A percentile compares a stretch with the other conserved stretches of the same genome.
phyloP scores from a whole-genome alignment of 2,888 invertebrate species.

The Mechanitis mazaeus region DNA sequence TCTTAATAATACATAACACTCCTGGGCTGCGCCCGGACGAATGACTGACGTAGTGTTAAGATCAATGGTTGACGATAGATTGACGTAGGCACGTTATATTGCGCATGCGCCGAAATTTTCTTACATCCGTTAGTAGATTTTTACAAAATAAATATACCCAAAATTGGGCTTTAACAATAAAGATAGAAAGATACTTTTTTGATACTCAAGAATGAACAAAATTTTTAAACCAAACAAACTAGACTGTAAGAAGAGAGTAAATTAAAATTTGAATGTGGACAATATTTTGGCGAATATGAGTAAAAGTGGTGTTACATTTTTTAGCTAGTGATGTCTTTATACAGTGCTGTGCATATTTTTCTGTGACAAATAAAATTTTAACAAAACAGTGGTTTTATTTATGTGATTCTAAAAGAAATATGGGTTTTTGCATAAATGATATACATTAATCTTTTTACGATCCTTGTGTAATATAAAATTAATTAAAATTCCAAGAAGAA shows the following conservation, averaged over 20 bases:
- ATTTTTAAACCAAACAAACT: background rate
- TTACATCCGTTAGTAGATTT: background rate
- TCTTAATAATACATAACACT: slow-evolving; percentile 9
- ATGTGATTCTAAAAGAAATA: background rate
- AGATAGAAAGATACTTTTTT: too few species aligned
- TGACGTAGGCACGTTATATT: background rate
- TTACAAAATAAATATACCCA: too few species aligned
- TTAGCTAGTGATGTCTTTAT: slow-evolving; percentile 40
- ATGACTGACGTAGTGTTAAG: slow-evolving; percentile 38
- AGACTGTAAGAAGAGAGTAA: background rate
- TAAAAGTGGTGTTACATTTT: slow-evolving; percentile 32
- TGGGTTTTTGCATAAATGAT: background rate
- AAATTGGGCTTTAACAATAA: too few species aligned
- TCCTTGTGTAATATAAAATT: too few species aligned
- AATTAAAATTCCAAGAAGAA: too few species aligned
- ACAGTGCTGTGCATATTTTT: slow-evolving; percentile 42
- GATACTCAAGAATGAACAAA: too few species aligned
- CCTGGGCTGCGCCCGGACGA: slow-evolving; percentile 8
- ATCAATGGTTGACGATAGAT: slow-evolving; percentile 27
- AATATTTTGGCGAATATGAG: slow-evolving; percentile 28
- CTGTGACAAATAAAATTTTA: slow-evolving; percentile 37
- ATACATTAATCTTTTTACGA: too few species aligned
- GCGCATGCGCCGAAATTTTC: slow-evolving; percentile 23
- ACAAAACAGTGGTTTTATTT: slow-evolving; percentile 16
- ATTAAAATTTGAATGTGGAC: slow-evolving; percentile 15